Conservation (phyloP, 2,797 vertebrate species). For the Manis pentadactyla region DNA sequence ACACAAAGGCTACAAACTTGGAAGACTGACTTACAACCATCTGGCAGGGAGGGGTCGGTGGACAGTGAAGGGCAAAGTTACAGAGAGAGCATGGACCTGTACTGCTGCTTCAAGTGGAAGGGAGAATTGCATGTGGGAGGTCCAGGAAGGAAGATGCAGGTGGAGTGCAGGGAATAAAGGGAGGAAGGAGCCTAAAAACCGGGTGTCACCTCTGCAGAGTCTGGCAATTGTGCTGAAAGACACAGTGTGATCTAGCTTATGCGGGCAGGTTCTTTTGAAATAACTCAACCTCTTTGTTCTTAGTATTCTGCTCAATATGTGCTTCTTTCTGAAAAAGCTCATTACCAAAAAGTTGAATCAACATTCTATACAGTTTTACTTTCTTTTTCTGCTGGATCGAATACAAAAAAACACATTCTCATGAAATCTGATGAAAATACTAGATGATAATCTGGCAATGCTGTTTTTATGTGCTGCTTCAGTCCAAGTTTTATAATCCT, state of each 20-base stretch:
- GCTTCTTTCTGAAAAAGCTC: not conserved
- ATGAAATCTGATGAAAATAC: not conserved
- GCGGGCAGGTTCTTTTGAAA: not conserved
- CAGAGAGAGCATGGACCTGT: not conserved
- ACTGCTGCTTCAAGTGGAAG: not conserved
- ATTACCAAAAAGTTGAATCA: not conserved
- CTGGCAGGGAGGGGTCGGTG: no score
- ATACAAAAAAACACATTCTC: not conserved
- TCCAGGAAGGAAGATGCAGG: accelerated
- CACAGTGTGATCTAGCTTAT: not conserved
- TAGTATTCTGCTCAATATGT: not conserved
- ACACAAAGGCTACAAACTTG: not conserved
- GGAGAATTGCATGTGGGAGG: no score
- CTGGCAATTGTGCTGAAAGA: not conserved
- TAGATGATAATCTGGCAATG: not conserved
- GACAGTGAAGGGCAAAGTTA: not conserved
- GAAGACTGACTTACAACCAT: not conserved
- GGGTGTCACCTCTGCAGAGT: accelerated
- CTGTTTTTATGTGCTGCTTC: not conserved
- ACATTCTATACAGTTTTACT: not conserved
- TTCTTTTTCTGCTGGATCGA: not conserved
- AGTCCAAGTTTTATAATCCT: not conserved
- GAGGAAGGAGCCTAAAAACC: accelerated
- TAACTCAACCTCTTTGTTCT: not conserved
- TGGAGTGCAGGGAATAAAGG: not conserved